Conservation (phyloP, 2,113 vertebrate genomes). For the Lophius piscatorius region DNA sequence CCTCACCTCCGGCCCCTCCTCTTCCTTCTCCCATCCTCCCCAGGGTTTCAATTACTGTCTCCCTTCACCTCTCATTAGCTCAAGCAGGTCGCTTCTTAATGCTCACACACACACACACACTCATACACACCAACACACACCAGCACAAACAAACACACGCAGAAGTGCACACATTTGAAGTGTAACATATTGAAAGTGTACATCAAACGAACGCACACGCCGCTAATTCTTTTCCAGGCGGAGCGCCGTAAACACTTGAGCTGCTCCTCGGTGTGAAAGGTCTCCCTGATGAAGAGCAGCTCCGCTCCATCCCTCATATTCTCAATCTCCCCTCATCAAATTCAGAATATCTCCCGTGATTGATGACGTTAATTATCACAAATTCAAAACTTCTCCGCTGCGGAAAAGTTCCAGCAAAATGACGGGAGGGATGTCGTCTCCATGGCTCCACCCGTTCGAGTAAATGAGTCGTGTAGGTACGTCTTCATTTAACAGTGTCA, state of each 20-base stretch:
- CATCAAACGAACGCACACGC: no score
- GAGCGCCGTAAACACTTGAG: slow-evolving; percentile 58
- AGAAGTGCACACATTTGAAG: slow-evolving; percentile 29
- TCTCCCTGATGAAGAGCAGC: slow-evolving; percentile 44
- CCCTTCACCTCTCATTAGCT: slow-evolving; percentile 82
- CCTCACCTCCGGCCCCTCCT: slow-evolving; percentile 10
- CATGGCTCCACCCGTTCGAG: no score
- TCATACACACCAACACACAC: slow-evolving; percentile 24
- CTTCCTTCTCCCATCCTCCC: slow-evolving; percentile 65
- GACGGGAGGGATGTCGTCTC: no score
- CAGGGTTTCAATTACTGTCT: slow-evolving; percentile 81
- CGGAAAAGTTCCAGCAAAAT: slow-evolving; percentile 43
- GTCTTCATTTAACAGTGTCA: no score
- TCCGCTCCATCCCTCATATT: slow-evolving; percentile 52
- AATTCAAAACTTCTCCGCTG: no score
- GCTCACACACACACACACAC: slow-evolving; percentile 59
- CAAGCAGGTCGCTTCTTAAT: slow-evolving; percentile 67
- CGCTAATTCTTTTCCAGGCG: slow-evolving; percentile 52
- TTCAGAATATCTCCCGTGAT: slow-evolving; percentile 50
- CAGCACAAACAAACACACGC: slow-evolving; percentile 62
- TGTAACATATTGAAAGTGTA: slow-evolving; percentile 24
- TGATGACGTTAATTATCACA: slow-evolving; percentile 64
- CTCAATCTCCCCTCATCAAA: slow-evolving; percentile 53
- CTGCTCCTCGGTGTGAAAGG: slow-evolving; percentile 36
- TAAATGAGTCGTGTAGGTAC: no score